Base-by-base conservation (phyloP, 1,140 invertebrate species). In the Lysiphlebus fabarum region DNA sequence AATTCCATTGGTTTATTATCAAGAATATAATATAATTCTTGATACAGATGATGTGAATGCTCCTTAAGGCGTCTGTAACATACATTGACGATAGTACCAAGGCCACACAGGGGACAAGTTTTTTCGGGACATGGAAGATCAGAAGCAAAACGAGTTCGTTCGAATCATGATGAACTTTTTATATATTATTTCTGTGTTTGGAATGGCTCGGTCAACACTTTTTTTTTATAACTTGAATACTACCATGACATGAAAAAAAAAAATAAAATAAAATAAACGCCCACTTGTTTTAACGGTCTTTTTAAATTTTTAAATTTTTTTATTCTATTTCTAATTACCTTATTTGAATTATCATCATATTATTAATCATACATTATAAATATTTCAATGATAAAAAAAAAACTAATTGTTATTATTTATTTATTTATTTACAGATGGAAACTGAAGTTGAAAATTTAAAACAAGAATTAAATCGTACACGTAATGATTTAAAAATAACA, bases 371-470 rank as follows among this genome's bases (percentile, higher is more conserved):
- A n/a, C 43, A n/a, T 14, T 44, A 44, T 5, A 44, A 44, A 44
- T 38, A 34, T 56, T 11, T 40, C 37, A 40, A 17, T n/a, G 4
- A 57, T 48, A 40, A 57, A 57, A 48, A 49, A 9, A 49, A 33
- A 41, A 12, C 10, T 43, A 43, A 12, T 7, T n/a, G n/a, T n/a
- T n/a, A n/a, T n/a, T 37, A 51, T 33, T 42, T 12, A 5, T 44
- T 50, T 6, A 36, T 37, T 10, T 2, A 12, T 51, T 59, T 83
- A 14, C 79, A 86, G 85, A 84, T 86, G 82, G 83, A 88, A 68
- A 81, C 81, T 40, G 86, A 88, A 43, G 82, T 85, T 61, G 82
- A 82, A 56, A 82, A 82, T 38, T 72, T 88, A 50, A 85, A 85
- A 56, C 79, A 86, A 60, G 86, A 89, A 73, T 82, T 82, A 36